These are phyloP conservation scores for Manacus vitellinus DNA, from an alignment of 2,113 vertebrate species.

Conservation along the genomic window DNA sequence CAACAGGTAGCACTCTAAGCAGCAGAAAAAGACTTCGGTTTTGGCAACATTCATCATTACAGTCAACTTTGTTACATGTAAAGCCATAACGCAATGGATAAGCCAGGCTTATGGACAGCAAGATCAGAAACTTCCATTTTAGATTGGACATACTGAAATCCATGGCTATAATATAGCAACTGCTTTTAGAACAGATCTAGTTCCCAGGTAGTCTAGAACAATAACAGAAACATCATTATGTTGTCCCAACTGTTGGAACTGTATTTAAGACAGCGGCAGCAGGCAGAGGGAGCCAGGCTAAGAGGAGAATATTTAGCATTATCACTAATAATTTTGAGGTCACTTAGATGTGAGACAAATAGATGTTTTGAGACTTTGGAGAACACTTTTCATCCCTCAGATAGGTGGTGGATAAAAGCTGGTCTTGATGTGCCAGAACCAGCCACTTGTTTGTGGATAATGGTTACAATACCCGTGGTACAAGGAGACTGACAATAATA, in stretches of 20 bases:
- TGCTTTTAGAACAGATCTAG: background rate
- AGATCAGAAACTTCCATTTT: background rate
- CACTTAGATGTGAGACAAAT: background rate
- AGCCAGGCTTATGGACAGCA: background rate
- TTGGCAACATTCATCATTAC: background rate
- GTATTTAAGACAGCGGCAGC: background rate
- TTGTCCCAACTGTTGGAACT: background rate
- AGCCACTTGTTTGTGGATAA: background rate
- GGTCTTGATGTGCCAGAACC: background rate
- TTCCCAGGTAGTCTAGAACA: background rate
- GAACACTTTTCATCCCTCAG: background rate
- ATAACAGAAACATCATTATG: background rate
- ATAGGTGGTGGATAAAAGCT: background rate
- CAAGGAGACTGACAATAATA: background rate
- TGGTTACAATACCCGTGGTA: background rate
- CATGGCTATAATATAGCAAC: background rate
- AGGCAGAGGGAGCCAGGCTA: background rate
- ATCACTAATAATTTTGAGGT: background rate
- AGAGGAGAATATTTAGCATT: background rate
- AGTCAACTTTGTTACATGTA: background rate
- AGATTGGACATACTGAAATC: background rate
- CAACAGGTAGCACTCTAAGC: background rate
- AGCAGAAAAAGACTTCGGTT: background rate
- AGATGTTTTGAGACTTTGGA: background rate
- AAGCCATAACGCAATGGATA: background rate